Evolutionary conservation across 2,888 invertebrate genomes (phyloP), one percentile per base, ranked within the genome.

Genomic region (Melipona bicolor): DNA sequence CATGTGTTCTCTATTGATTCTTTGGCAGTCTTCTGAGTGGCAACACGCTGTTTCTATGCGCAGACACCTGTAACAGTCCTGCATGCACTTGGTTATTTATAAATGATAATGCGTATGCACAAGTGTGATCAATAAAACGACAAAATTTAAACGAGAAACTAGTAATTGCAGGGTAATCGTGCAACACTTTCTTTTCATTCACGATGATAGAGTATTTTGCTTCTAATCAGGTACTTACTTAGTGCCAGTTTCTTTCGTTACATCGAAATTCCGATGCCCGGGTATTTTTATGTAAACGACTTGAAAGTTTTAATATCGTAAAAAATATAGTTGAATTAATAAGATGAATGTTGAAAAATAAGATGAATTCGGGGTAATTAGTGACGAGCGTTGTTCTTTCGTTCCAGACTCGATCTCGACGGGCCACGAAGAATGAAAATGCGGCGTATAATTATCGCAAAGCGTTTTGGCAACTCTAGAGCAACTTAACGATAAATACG

Each of bases 21-120:
- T 69, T 72, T 2, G 68, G 49, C 24, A 54, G 32, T 49, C 52
- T 79, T 43, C 27, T n/a, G 50, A n/a, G 3, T 52, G 61, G 32
- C 67, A 71, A 43, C 59, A 59, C 52, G 17, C 2, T n/a, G 9
- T 67, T 52, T 43, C 43, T 59, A 75, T 75, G 56, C 54, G 64
- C 65, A 56, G n/a, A n/a, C 52, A 68, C 49, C 21, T 69, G 72
- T 49, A 70, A 79, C n/a, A 43, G 5, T 17, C 52, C 13, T 62
- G 43, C 27, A 17, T 43, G 11, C 19, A n/a, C 3, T 19, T 17
- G 13, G n/a, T 52, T 68, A 50, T 27, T 49, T 65, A 56, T 50
- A 62, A 70, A 36, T 32, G 59, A 9, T 27, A 79, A 59, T 4
- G 9, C 36, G 49, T n/a, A 49, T 56, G 43, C 62, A 36, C 21